Base-by-base conservation (phyloP, 2,797 vertebrate genomes). In the Arnoldichthys spilopterus region DNA sequence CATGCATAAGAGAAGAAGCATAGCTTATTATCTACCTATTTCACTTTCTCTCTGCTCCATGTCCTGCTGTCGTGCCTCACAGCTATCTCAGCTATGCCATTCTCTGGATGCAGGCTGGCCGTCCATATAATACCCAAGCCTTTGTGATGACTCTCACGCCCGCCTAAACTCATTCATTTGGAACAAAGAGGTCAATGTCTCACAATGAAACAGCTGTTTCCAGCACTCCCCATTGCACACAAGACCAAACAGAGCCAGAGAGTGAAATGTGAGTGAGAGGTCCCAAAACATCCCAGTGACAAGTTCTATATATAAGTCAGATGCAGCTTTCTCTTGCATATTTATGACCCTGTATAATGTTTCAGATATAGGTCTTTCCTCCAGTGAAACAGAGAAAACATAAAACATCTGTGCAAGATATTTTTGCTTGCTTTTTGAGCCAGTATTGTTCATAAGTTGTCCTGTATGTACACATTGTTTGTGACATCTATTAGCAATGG, bases 121-220 rank as follows among this genome's bases (percentile, higher is more conserved):
- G 16, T 71, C 61, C 66, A 67, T 74, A 67, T 80, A 82, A 83
- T 79, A 56, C 49, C 76, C 74, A 61, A 66, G 66, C 67, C 73
- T 80, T 77, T 87, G 88, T 90, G 88, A 89, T 85, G 86, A 89
- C 87, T 89, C 86, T 87, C 88, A 80, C 83, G 84, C 88, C 91
- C 88, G 85, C 89, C 90, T n/a, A 92, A 91, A 91, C 91, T 91
- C 89, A 88, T 91, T 92, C 84, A 89, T 83, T 56, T 85, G 88
- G 84, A 89, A 84, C 86, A 89, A 91, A 89, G 88, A 86, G 92
- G 87, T 90, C 89, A 87, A 84, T 85, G 89, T 87, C 87, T 86
- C 86, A 93, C 90, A 90, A 92, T 90, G 90, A 92, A 91, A 88
- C 84, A 82, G 87, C 89, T 91, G 91, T 91, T 92, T 90, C 90